Evolutionary conservation across 2,797 vertebrate species (phyloP).

Genomic region (Aulostomus chinensis): DNA sequence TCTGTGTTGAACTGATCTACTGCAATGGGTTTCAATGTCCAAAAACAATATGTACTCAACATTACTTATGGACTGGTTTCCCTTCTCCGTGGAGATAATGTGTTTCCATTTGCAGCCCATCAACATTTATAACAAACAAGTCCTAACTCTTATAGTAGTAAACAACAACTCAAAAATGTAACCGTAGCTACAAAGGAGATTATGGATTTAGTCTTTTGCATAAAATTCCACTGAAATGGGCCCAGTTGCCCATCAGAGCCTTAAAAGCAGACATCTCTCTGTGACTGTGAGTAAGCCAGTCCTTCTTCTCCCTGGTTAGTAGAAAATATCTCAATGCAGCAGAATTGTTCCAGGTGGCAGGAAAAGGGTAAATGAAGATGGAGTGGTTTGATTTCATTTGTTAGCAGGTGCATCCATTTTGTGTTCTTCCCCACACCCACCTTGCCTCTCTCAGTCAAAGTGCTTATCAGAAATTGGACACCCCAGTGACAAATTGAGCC

Average conservation of each 20-base stretch:
- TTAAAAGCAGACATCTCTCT: slow-evolving; percentile 27
- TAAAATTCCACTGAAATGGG: slow-evolving; percentile 16
- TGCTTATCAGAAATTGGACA: slow-evolving; percentile 82
- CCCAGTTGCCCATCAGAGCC: slow-evolving; percentile 9
- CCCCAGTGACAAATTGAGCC: slow-evolving; percentile 81
- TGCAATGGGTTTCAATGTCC: too few species aligned
- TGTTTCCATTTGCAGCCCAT: too few species aligned
- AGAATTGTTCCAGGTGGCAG: slow-evolving; percentile 73
- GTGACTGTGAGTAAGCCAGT: slow-evolving; percentile 28
- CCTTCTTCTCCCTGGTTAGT: slow-evolving; percentile 43
- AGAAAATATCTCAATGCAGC: slow-evolving; percentile 63
- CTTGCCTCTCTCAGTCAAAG: slow-evolving; percentile 65
- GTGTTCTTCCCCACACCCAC: slow-evolving; percentile 63
- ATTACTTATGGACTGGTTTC: too few species aligned
- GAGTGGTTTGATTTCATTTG: slow-evolving; percentile 82
- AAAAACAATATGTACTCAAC: too few species aligned
- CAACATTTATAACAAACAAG: too few species aligned
- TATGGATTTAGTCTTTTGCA: background rate
- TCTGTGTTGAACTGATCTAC: background rate
- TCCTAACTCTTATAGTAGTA: too few species aligned
- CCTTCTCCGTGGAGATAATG: too few species aligned
- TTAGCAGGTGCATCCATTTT: slow-evolving; percentile 85
- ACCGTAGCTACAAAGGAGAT: background rate
- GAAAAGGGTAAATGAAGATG: slow-evolving; percentile 75
- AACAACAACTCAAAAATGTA: too few species aligned